Base-by-base conservation (phyloP, 2,113 vertebrate species). In the Mastomys natalensis region DNA sequence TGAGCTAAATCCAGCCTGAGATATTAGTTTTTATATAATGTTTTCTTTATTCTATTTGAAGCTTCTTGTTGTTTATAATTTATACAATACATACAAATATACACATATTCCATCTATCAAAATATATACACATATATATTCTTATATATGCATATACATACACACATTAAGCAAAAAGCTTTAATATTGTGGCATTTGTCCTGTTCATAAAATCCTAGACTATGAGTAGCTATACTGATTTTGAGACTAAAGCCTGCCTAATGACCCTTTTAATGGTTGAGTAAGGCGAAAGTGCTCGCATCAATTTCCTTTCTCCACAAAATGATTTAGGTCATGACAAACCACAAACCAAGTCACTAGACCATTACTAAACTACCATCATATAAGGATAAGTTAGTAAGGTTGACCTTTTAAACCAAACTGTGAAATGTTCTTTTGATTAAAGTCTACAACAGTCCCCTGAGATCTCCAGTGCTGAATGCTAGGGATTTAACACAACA, bases 361-460 rank as follows among this genome's bases (percentile, higher is more conserved):
- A 98, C 95, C 97, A 97, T 98, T 95, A 88, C 97, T 98, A 97
- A 97, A 97, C 92, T 97, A 94, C 87, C 89, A 89, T 94, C 26
- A 70, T 70, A 91, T 95, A 96, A 95, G 94, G 95, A 90, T 93
- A 97, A 97, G 94, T 97, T 97, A 97, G 96, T 68, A 95, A 96
- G 94, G 89, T 95, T 98, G 97, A 98, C 98, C 96, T 97, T 98
- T 98, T 95, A 97, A 97, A 96, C 89, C 90, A 95, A 98, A 98
- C 96, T 90, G 96, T 91, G 94, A 97, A 97, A 97, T 97, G 96
- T 95, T 98, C 96, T 96, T 97, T 97, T 97, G 95, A 98, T 98
- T 97, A 97, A 97, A 96, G 91, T 95, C 95, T 96, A 64, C 87
- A 94, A 72, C 29, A 97, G 91, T 95, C 95, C 91, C 95, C 76